A percentile compares a stretch with the other conserved stretches of the same genome.
These are phyloP conservation scores for Phlogophora meticulosa DNA, from an alignment of 2,888 invertebrate genomes.

Conservation along the genomic window DNA sequence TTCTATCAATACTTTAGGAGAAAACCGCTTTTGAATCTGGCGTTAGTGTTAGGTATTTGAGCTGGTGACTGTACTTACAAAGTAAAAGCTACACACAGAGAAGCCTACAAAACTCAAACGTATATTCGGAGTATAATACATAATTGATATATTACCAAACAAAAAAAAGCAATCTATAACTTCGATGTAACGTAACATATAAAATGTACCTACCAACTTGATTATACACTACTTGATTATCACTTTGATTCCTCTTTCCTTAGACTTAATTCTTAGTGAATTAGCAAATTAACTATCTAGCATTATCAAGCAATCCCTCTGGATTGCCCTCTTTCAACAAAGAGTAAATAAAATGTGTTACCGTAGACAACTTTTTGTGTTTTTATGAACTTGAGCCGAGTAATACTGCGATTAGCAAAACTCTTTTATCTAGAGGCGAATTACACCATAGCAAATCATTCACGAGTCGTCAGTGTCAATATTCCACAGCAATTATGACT, in stretches of 20 bases:
- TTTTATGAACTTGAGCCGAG: slow-evolving; percentile 8
- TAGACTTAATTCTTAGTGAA: slow-evolving; percentile 2
- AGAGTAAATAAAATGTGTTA: slow-evolving; percentile 23
- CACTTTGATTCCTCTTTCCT: slow-evolving; percentile 5
- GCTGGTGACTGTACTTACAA: too few relatives aligned
- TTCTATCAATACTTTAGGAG: too few relatives aligned
- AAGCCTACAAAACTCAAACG: too few relatives aligned
- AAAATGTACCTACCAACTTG: background rate
- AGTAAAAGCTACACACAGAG: too few relatives aligned
- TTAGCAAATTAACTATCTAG: slow-evolving; percentile 36
- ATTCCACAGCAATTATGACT: too few relatives aligned
- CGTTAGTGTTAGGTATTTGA: too few relatives aligned
- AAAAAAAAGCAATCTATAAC: background rate
- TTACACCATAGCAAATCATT: too few relatives aligned
- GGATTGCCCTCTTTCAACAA: slow-evolving; percentile 26
- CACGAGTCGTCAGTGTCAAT: too few relatives aligned
- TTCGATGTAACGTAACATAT: background rate
- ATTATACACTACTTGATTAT: slow-evolving; percentile 9
- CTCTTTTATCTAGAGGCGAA: slow-evolving; percentile 1
- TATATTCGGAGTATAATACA: background rate
- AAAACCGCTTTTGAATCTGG: too few relatives aligned
- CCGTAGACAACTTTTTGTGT: background rate
- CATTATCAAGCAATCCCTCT: slow-evolving; percentile 34
- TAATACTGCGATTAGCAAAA: slow-evolving; percentile 13
- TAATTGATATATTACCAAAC: background rate